Conservation (phyloP, 2,888 invertebrate genomes). For the Ectobius pallidus region DNA sequence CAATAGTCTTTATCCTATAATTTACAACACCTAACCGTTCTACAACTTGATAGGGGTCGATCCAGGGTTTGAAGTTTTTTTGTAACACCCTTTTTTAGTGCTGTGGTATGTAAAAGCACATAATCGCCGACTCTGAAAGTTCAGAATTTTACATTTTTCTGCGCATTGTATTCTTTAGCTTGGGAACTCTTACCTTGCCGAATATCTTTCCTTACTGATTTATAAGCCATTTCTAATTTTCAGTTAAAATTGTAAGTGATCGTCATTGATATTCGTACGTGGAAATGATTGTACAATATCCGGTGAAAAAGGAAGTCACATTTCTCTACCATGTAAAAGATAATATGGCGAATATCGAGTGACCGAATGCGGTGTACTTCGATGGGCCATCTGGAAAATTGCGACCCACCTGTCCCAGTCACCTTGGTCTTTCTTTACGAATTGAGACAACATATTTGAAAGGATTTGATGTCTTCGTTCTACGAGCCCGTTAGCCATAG, state of each 20-base stretch:
- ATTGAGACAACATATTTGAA: not conserved
- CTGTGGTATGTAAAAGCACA: not conserved
- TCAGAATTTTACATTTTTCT: not conserved
- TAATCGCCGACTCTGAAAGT: not conserved
- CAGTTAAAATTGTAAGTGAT: not conserved
- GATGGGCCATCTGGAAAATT: not conserved
- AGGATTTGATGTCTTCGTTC: not conserved
- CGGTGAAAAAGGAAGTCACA: too few relatives aligned
- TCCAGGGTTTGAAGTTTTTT: not conserved
- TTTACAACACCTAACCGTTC: not conserved
- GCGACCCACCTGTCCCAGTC: not conserved
- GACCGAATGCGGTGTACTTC: not conserved
- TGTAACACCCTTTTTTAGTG: not conserved
- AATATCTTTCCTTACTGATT: not conserved
- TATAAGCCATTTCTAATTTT: not conserved
- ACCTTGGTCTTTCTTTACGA: not conserved
- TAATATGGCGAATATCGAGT: not conserved
- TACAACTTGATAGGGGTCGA: not conserved
- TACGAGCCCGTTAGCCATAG: not conserved
- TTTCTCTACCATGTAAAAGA: too few relatives aligned
- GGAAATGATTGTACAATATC: too few relatives aligned
- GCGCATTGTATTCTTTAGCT: not conserved
- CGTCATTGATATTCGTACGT: not conserved
- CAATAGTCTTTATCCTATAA: not conserved
- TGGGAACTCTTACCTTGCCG: not conserved